Base-by-base conservation (phyloP, 2,797 vertebrate species). In the Sitta carolinensis region DNA sequence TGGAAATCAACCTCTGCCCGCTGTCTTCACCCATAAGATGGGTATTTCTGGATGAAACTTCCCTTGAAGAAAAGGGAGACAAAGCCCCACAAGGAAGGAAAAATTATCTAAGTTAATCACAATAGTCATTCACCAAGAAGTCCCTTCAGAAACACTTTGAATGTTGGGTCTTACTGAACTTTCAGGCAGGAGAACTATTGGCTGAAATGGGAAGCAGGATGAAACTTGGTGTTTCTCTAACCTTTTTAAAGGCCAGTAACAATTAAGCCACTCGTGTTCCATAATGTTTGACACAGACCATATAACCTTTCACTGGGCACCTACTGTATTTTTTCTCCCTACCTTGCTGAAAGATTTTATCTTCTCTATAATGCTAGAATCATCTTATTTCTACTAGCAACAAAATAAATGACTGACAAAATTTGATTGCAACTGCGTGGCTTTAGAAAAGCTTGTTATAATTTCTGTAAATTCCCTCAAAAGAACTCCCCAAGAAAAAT, bases 171-270 rank as follows among this genome's bases (percentile, higher is more conserved):
- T 61, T 68, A 47, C 17, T 81, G 57, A 85, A 75, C 11, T 29
- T 63, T 55, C 57, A 82, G 43, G 42, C 29, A 90, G 54, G 47
- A 89, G 36, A 91, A 84, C 22, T 47, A 38, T 12, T 66, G 40
- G 42, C 30, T 90, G 54, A 74, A 93, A 90, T 52, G 59, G 92
- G 73, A 96, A 92, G 92, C 83, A 93, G 92, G 92, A 96, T 82
- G 83, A 95, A 97, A 59, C 34, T 36, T 30, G 23, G 19, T 59
- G 9, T 51, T 78, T 78, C 25, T 87, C 73, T 72, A n/a, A 96
- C 73, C 88, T 96, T 96, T 96, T 85, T 87, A 96, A 97, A 96
- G 93, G 84, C 51, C 47, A 85, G 43, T 81, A 76, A 54, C 32
- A 96, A 82, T 51, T 77, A 58, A 55, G 34, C 7, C 42, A 45